These are phyloP conservation scores for Catharus fuscescens DNA, from an alignment of 2,113 vertebrate species.

Conservation along the genomic window DNA sequence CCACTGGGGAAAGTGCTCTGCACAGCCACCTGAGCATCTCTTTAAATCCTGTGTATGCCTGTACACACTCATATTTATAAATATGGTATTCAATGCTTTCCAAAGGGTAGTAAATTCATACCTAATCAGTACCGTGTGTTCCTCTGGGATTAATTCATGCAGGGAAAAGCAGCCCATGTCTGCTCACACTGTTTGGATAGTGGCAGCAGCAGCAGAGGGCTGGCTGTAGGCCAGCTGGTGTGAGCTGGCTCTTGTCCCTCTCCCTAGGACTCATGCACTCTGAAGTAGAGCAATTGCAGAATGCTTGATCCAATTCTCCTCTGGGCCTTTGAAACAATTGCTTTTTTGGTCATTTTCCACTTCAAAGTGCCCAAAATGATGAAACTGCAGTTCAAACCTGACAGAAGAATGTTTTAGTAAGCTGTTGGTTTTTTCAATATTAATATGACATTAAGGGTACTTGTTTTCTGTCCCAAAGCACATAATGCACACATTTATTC, in stretches of 20 bases:
- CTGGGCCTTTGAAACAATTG: background rate
- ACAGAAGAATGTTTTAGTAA: background rate
- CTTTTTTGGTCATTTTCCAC: background rate
- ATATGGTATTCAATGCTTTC: background rate
- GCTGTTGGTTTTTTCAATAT: background rate
- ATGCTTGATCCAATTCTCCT: background rate
- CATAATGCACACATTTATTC: background rate
- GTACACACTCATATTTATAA: background rate
- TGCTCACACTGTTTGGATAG: background rate
- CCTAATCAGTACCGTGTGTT: background rate
- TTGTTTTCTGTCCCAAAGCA: background rate
- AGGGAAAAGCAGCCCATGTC: background rate
- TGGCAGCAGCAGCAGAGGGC: background rate
- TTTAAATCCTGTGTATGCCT: background rate
- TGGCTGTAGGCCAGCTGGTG: background rate
- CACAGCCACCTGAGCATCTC: background rate
- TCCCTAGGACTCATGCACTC: accelerated
- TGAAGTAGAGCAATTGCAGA: background rate
- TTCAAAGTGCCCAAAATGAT: background rate
- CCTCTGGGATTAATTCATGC: background rate
- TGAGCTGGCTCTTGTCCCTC: background rate
- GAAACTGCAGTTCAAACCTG: background rate
- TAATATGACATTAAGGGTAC: background rate
- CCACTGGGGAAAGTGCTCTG: background rate
- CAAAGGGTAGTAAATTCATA: background rate